Conservation (phyloP, 2,113 vertebrate species). For the Etia nguti region DNA sequence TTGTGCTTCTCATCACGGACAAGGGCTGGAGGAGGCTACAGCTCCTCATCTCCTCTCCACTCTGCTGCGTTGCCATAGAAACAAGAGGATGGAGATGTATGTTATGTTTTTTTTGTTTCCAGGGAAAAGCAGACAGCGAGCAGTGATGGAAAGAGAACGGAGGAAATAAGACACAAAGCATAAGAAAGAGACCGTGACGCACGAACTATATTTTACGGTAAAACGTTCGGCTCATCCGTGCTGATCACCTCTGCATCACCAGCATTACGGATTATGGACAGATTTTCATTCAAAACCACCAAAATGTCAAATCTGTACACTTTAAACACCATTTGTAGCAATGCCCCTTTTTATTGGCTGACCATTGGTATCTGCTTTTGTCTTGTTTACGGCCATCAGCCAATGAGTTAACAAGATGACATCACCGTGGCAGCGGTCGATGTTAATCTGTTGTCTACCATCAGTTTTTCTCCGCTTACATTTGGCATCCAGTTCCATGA, state of each 20-base stretch:
- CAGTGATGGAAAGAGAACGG: not conserved
- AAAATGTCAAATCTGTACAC: rapidly evolving
- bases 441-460: not conserved
- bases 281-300: not conserved
- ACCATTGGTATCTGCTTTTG: not conserved
- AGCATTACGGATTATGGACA: not conserved
- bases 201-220: not conserved
- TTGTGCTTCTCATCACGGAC: constrained; percentile 42
- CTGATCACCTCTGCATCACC: not conserved
- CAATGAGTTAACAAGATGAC: not conserved
- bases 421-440: not conserved
- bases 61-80: constrained; percentile 71
- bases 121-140: constrained; percentile 37
- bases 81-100: constrained; percentile 67
- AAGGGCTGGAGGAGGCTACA: constrained; percentile 38
- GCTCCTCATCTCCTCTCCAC: constrained; percentile 36
- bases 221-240: not conserved
- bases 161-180: not conserved
- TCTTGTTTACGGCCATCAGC: not conserved
- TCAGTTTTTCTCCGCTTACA: not conserved
- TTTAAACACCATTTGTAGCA: not conserved
- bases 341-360: rapidly evolving
- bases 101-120: constrained; percentile 48
- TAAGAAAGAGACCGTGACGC: not conserved
- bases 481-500: not conserved